Percentiles rank a stretch among this genome's conserved stretches.
Conservation (phyloP, 2,797 vertebrate species). For the Clarias pachynema region DNA sequence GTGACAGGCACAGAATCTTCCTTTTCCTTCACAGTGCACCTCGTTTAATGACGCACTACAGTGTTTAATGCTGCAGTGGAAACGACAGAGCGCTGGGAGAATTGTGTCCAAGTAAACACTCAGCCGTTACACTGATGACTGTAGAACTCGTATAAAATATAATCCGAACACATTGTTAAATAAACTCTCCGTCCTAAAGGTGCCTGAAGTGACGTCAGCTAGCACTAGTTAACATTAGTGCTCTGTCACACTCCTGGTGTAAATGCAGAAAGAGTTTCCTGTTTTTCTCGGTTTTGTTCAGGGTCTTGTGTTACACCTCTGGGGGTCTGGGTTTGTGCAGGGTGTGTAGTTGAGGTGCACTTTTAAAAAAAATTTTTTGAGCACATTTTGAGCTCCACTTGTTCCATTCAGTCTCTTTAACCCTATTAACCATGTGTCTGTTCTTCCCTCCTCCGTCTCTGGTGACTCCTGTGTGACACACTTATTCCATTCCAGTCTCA, state of each 20-base stretch:
- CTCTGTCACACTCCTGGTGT: neutral
- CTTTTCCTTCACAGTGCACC: no score
- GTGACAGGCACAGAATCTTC: neutral
- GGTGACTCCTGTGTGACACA: constrained; percentile 82
- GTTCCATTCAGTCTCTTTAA: constrained; percentile 69
- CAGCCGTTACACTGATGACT: no score
- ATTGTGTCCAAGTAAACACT: neutral
- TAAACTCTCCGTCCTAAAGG: no score
- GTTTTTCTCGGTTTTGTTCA: neutral
- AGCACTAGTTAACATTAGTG: no score
- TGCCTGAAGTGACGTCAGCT: no score
- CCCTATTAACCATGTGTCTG: constrained; percentile 80
- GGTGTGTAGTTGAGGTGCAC: neutral
- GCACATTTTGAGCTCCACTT: constrained; percentile 45
- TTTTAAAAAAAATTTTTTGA: neutral
- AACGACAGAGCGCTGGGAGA: neutral
- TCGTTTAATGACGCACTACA: no score
- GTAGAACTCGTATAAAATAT: no score
- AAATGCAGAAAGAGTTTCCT: neutral
- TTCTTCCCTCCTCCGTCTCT: constrained; percentile 79
- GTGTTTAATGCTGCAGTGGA: no score
- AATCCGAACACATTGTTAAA: no score
- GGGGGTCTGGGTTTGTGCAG: neutral
- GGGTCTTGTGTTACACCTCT: no score
- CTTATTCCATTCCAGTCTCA: constrained; percentile 97